These are phyloP conservation scores for Perca schrenkii DNA, from an alignment of 2,113 vertebrate genomes.

Conservation along the genomic window DNA sequence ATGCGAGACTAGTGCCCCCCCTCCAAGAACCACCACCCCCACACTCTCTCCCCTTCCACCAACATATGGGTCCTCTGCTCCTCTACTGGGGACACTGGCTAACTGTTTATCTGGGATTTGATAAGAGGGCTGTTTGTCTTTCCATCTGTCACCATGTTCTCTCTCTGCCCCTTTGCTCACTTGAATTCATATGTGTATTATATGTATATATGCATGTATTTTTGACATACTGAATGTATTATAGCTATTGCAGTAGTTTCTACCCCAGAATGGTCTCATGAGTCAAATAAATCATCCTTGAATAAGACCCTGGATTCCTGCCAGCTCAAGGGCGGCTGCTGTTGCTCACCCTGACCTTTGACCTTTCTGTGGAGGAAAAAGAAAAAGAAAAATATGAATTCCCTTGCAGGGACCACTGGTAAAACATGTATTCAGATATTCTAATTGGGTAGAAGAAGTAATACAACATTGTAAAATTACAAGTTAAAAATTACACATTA, in stretches of 20 bases:
- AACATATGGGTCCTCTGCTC: conserved; percentile 19
- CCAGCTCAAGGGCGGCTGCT: not conserved
- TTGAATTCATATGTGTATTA: not conserved
- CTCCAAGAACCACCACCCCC: not conserved
- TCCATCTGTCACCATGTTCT: conserved; percentile 20
- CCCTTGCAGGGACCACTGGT: not conserved
- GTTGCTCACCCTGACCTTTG: not conserved
- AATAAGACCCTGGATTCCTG: not conserved
- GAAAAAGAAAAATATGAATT: not conserved
- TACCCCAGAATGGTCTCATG: not conserved
- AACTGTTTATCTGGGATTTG: conserved; percentile 21
- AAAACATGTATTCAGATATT: not conserved
- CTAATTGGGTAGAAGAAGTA: not conserved
- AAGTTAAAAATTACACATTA: not conserved
- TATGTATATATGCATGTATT: not conserved
- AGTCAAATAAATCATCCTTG: not conserved
- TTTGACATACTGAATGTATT: not conserved
- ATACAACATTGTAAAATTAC: not conserved
- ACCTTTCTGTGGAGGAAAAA: not conserved
- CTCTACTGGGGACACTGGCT: not conserved
- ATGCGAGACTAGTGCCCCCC: too few relatives aligned
- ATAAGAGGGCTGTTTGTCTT: not conserved
- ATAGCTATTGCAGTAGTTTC: not conserved
- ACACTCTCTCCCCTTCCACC: not conserved
- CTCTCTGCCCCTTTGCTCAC: not conserved